Evolutionary conservation across 1,140 invertebrate genomes (phyloP).

Genomic region (Mactra quadrangularis): DNA sequence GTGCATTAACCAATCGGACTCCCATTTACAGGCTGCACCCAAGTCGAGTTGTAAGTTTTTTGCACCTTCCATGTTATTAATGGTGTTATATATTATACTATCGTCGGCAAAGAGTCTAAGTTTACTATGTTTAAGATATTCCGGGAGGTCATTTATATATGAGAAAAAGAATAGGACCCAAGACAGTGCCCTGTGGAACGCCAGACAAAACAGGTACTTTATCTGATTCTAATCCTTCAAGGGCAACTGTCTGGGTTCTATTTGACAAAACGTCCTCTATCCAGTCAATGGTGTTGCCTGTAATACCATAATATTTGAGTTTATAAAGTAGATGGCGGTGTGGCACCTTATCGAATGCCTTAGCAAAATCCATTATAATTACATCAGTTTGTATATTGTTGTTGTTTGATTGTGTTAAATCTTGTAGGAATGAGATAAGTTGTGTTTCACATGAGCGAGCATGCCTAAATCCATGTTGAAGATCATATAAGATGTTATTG

Average conservation of each 20-base stretch:
- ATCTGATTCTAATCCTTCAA: constrained; percentile 49
- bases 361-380: constrained; percentile 62
- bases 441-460: constrained; percentile 60
- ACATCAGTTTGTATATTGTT: constrained; percentile 42
- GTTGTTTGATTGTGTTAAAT: constrained; percentile 12
- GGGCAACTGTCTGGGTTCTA: constrained; percentile 49
- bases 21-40: no score
- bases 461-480: constrained; percentile 60
- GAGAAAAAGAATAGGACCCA: constrained; percentile 58
- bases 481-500: constrained; percentile 55
- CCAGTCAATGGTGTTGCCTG: constrained; percentile 28
- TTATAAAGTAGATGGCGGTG: constrained; percentile 48
- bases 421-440: constrained; percentile 51
- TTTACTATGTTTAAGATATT: no score
- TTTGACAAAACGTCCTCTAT: constrained; percentile 40
- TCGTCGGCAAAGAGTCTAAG: no score
- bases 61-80: no score
- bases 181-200: constrained; percentile 50
- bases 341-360: constrained; percentile 57
- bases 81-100: no score
- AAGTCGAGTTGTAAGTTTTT: no score
- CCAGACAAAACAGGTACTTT: no score
- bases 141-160: constrained; percentile 72
- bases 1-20: no score
- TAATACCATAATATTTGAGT: constrained; percentile 55